phyloP scores from a whole-genome alignment of 2,888 invertebrate species.

The Ichneumoninae sp. region DNA sequence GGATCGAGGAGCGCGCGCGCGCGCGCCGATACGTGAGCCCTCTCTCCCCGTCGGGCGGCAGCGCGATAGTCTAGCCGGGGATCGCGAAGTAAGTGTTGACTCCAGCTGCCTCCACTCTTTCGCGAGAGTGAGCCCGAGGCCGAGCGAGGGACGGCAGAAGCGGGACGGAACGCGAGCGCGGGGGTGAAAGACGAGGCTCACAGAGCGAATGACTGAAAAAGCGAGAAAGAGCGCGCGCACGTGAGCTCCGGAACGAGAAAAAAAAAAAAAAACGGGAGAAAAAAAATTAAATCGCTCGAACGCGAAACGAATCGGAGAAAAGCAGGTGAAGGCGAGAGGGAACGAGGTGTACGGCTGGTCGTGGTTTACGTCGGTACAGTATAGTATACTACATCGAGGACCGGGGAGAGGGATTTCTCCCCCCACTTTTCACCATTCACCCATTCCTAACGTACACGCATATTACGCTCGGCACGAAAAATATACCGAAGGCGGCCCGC shows the following conservation, averaged over 20 bases:
- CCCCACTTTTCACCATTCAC: slow-evolving; percentile 59
- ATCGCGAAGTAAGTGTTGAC: slow-evolving; percentile 18
- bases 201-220: slow-evolving; percentile 30
- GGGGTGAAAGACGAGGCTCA: slow-evolving; percentile 28
- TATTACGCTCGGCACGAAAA: slow-evolving; percentile 42
- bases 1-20: slow-evolving; percentile 49
- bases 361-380: slow-evolving; percentile 46
- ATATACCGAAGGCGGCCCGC: slow-evolving; percentile 20
- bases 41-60: slow-evolving; percentile 29
- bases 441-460: slow-evolving; percentile 41
- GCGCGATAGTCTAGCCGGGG: slow-evolving; percentile 21
- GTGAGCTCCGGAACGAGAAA: slow-evolving; percentile 16
- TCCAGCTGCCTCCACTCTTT: slow-evolving; percentile 41
- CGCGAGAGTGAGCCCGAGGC: slow-evolving; percentile 34
- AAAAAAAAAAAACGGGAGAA: neutral
- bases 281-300: slow-evolving; percentile 29
- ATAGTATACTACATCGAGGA: slow-evolving; percentile 39
- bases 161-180: slow-evolving; percentile 28
- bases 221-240: slow-evolving; percentile 28
- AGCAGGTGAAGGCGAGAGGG: slow-evolving; percentile 67
- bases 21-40: slow-evolving; percentile 44
- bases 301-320: slow-evolving; percentile 54
- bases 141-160: slow-evolving; percentile 43
- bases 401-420: neutral
- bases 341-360: slow-evolving; percentile 44